A percentile compares a stretch with the other conserved stretches of the same genome.
phyloP scores from a whole-genome alignment of 2,888 invertebrate species.

The Masnerella sp. region DNA sequence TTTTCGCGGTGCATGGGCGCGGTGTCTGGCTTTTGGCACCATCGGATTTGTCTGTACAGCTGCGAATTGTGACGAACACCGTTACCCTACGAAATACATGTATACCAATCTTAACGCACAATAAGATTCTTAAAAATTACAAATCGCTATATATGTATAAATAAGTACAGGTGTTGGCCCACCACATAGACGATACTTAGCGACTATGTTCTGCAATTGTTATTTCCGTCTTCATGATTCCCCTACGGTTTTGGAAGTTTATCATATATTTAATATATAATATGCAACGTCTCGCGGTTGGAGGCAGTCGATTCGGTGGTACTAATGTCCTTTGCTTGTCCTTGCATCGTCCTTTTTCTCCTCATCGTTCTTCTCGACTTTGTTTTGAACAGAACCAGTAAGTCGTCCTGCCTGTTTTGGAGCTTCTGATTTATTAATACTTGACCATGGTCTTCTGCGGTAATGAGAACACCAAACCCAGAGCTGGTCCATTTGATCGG shows the following conservation, averaged over 20 bases:
- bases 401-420: too few species aligned
- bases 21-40: constrained; percentile 55
- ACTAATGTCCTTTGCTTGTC: too few species aligned
- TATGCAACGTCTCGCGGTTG: background rate
- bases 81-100: constrained; percentile 61
- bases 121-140: constrained; percentile 59
- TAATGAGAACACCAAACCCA: constrained; percentile 53
- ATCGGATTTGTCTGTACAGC: constrained; percentile 59
- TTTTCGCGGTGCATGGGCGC: too few species aligned
- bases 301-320: too few species aligned
- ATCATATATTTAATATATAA: too few species aligned
- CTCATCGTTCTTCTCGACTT: too few species aligned
- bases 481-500: constrained; percentile 56
- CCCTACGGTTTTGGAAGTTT: too few species aligned
- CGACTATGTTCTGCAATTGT: too few species aligned
- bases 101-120: constrained; percentile 62
- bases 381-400: too few species aligned
- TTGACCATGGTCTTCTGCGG: constrained; percentile 50
- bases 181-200: constrained; percentile 58
- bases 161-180: constrained; percentile 33
- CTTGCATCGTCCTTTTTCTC: too few species aligned
- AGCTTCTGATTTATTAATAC: constrained; percentile 69
- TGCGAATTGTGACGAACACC: constrained; percentile 60
- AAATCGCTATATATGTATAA: constrained; percentile 48
- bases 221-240: too few species aligned